Base-by-base conservation (phyloP, 2,113 vertebrate species). In the Dasyornis broadbenti region DNA sequence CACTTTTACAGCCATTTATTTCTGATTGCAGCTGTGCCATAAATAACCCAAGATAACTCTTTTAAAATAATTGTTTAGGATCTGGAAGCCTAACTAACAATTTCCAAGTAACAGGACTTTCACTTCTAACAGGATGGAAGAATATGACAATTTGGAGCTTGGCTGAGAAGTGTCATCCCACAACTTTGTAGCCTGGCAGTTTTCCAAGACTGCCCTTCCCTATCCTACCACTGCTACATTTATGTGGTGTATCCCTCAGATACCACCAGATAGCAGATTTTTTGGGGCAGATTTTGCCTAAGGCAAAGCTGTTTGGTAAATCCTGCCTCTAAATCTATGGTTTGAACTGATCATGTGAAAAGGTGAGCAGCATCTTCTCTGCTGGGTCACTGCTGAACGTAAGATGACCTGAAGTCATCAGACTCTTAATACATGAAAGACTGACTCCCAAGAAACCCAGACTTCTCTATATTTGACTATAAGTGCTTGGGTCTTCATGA, bases 361-460 rank as follows among this genome's bases (percentile, higher is more conserved):
- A 42, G 3, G 0, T 26, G 47, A 92, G 27, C 18, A 73, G 24
- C 12, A 24, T 26, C 28, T 35, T 61, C 73, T 73, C 0, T 11
- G 26, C 14, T 2, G 0, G 21, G 12, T 75, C 5, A 7, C 6
- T 24, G 27, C 26, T 35, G 28, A 44, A 33, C 28, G 28, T 13
- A 42, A 61, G 18, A 21, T 71, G 13, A 13, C 20, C 40, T 33
- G 53, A 60, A 72, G 23, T 40, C 49, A 30, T 61, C 42, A 53
- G 18, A 30, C 7, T 15, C 47, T 63, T 33, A 27, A 30, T 20
- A 17, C 9, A 6, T 42, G 30, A 61, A 79, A 79, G 31, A 35
- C 19, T 47, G 3, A 52, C 1, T 10, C 15, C 1, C 2, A 0
- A 9, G 28, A 82, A 63, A 1, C 0, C 18, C 54, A 50, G 13